Evolutionary conservation across 2,797 vertebrate species (phyloP), one percentile per base, ranked within the genome.

Genomic region (Phoebastria nigripes): DNA sequence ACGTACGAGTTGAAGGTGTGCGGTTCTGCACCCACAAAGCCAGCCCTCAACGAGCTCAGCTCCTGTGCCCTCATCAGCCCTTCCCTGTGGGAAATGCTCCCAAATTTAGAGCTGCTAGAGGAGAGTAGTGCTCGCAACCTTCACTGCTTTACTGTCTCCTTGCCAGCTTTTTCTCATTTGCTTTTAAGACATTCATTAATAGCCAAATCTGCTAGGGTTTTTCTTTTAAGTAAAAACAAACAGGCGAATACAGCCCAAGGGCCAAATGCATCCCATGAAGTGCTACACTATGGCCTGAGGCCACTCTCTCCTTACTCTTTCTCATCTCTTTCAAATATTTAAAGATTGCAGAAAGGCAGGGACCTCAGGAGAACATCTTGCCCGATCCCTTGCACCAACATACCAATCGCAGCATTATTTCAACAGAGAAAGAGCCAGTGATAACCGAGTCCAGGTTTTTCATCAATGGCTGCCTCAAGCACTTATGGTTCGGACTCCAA

Each of bases 271-370:
- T 71, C 61, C 67, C 22, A n/a, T 46, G 42, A 94, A 89, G 72
- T 78, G 49, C 61, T 86, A 62, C 54, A 17, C 44, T 35, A 44
- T 6, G 12, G 86, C 89, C 84, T 69, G 58, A 81, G 72, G 90
- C 79, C 79, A 62, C 49, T 54, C 35, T 46, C 87, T 85, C 25
- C 55, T 82, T 82, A 12, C 46, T 72, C 31, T 49, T 69, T 89
- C 87, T 91, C 46, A 72, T 81, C 49, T 92, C 54, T 62, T 82
- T 86, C 93, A 96, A 93, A 95, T 91, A 94, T 79, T 91, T 94
- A 92, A 88, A 83, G 69, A 95, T 2, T 73, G 79, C 37, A 95
- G 82, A 89, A 85, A 93, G 49, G 33, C 56, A 72, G 46, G 35
- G 66, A 81, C 46, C 93, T 88, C 62, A 35, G 58, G 85, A 96